Conservation (phyloP, 2,888 invertebrate species). For the Pachydiplax longipennis region DNA sequence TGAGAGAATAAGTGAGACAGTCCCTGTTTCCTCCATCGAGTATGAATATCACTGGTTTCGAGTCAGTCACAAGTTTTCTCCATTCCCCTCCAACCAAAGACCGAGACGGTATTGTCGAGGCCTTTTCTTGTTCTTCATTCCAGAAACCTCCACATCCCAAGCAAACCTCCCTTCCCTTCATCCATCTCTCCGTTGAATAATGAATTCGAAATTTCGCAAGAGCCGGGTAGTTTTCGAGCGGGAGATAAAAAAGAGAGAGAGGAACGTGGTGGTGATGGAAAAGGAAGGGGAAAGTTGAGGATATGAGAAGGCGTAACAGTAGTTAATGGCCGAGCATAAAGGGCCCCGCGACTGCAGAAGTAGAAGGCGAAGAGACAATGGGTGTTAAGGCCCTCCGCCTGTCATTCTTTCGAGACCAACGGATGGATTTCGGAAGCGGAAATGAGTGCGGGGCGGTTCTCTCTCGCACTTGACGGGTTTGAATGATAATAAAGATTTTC, state of each 20-base stretch:
- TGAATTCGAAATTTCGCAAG: slow-evolving; percentile 40
- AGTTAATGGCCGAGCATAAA: slow-evolving; percentile 40
- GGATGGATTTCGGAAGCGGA: slow-evolving; percentile 43
- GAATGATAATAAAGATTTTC: slow-evolving; percentile 37
- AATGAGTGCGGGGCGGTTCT: background rate
- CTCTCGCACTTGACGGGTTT: background rate
- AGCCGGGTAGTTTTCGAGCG: background rate
- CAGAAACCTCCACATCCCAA: slow-evolving; percentile 26
- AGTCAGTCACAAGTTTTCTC: slow-evolving; percentile 27
- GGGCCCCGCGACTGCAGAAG: background rate
- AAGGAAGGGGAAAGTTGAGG: background rate
- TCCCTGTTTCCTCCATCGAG: slow-evolving; percentile 27
- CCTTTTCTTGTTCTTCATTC: slow-evolving; percentile 23
- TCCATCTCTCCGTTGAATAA: slow-evolving; percentile 22
- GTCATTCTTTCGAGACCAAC: slow-evolving; percentile 34
- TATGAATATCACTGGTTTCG: slow-evolving; percentile 21
- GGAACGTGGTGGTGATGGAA: background rate
- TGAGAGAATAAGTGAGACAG: background rate
- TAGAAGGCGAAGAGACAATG: slow-evolving; percentile 23
- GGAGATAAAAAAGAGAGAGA: background rate
- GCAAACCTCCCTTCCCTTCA: background rate
- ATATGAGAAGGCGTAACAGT: slow-evolving; percentile 25
- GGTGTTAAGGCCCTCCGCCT: slow-evolving; percentile 29
- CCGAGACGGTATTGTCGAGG: slow-evolving; percentile 1
- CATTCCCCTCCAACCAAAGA: background rate